phyloP scores from a whole-genome alignment of 1,140 invertebrate species.

The Piezodorus guildinii region DNA sequence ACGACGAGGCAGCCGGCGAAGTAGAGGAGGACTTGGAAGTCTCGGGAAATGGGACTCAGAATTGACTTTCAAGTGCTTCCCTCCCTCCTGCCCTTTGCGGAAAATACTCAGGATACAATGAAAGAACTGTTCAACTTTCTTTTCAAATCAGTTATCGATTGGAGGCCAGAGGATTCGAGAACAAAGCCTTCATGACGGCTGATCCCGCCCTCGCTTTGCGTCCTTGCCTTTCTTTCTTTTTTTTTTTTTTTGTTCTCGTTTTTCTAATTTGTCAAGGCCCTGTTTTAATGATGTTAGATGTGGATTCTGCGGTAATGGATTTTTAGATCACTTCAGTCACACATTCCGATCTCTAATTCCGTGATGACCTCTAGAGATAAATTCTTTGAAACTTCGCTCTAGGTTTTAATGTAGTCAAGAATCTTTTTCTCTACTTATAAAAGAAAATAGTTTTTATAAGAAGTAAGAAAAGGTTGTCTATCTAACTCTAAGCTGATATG shows the following conservation, averaged over 20 bases:
- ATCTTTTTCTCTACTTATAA: no score
- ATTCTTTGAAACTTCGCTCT: no score
- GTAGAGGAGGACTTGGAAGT: background rate
- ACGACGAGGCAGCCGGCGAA: no score
- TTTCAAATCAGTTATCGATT: conserved; percentile 7
- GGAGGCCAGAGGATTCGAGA: background rate
- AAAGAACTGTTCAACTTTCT: conserved; percentile 7
- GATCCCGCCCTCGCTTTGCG: conserved; percentile 3
- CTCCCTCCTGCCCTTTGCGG: background rate
- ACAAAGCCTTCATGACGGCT: conserved; percentile 6
- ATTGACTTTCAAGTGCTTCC: conserved; percentile 14
- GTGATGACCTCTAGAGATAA: no score
- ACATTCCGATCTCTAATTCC: no score
- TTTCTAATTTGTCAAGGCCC: background rate
- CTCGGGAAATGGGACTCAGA: background rate
- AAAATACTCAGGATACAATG: background rate
- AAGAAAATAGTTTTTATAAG: no score
- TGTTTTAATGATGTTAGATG: no score
- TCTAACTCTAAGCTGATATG: no score
- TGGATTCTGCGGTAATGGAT: no score
- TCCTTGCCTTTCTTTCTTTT: conserved; percentile 8
- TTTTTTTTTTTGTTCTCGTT: background rate
- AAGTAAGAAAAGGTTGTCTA: no score
- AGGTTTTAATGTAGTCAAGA: no score
- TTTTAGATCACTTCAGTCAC: no score